Percentiles rank a stretch among this genome's conserved stretches.
These are phyloP conservation scores for Actenoides hombroni DNA, from an alignment of 2,113 vertebrate species.

Conservation along the genomic window DNA sequence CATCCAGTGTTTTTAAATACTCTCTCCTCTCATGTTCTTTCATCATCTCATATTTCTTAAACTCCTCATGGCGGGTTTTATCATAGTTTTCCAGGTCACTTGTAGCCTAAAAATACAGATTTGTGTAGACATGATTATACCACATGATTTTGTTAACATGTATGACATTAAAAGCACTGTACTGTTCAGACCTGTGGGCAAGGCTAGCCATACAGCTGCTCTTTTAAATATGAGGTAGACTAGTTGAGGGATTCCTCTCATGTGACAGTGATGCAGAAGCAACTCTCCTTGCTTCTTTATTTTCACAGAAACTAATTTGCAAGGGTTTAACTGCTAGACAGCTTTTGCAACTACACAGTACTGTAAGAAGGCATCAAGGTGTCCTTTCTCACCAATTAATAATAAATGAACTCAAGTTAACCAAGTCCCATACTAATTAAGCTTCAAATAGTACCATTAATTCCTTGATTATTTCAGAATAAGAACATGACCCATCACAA, in stretches of 20 bases:
- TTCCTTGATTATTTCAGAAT: neutral
- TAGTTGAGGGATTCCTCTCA: neutral
- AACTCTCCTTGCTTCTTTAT: neutral
- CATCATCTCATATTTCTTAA: conserved; percentile 96
- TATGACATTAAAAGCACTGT: neutral
- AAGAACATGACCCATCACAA: neutral
- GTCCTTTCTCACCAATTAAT: neutral
- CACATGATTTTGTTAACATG: neutral
- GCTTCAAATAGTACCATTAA: neutral
- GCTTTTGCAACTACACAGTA: neutral
- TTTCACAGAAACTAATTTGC: neutral
- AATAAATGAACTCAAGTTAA: neutral
- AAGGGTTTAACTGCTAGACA: neutral
- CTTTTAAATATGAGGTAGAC: neutral
- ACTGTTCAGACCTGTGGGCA: neutral
- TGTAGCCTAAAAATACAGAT: conserved; percentile 81
- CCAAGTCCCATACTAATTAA: neutral
- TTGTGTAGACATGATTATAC: neutral
- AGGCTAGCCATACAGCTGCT: neutral
- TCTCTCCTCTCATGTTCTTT: conserved; percentile 94
- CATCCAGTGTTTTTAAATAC: conserved; percentile 89
- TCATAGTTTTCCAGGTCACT: conserved; percentile 94
- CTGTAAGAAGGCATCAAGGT: neutral
- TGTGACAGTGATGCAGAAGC: neutral
- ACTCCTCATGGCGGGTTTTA: conserved; percentile 93